Base-by-base conservation (phyloP, 53 echinoderm and acorn worm species). In the Glandiceps talaboti region DNA sequence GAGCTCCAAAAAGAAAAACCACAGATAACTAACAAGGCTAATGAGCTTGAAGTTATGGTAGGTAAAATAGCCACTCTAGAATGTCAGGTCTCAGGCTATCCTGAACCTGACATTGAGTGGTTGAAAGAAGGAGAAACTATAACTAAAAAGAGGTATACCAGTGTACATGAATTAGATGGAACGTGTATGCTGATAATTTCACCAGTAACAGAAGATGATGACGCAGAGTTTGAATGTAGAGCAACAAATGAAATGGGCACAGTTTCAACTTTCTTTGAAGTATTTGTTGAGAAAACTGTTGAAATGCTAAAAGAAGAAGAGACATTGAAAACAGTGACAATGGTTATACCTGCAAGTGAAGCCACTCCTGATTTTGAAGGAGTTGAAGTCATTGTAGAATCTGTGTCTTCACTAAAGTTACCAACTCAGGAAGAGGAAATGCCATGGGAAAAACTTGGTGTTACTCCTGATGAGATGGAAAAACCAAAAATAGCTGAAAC, bases 211-310 rank as follows among this genome's bases (percentile, higher is more conserved):
- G 91, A 91, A 64, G 76, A 88, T 27, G 91, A 91, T 88, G 91
- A 91, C 73, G 85, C 91, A 1, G 81, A 82, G 77, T 91, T 91
- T 91, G 85, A 84, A 80, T 86, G 86, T 32, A 85, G 79, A 32
- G 88, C 86, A 79, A 87, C 86, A 76, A 92, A 89, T 79, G 81
- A 81, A 30, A 30, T 75, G 73, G 92, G 92, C 64, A 82, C 85
- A 26, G 82, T 85, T 25, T 86, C 92, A 30, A 84, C 92, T 33
- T 78, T 72, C 85, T 86, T 87, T 79, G 87, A 92, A 73, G 84
- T 89, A 73, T 82, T 81, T 80, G 92, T 92, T 82, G 88, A 91
- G n/a, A n/a, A n/a, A n/a, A n/a, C n/a, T n/a, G n/a, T n/a, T n/a
- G n/a, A n/a, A n/a, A n/a, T n/a, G n/a, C n/a, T n/a, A n/a, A n/a